These are phyloP conservation scores for Plebejus melissa DNA, from an alignment of 2,888 invertebrate genomes.

Conservation along the genomic window DNA sequence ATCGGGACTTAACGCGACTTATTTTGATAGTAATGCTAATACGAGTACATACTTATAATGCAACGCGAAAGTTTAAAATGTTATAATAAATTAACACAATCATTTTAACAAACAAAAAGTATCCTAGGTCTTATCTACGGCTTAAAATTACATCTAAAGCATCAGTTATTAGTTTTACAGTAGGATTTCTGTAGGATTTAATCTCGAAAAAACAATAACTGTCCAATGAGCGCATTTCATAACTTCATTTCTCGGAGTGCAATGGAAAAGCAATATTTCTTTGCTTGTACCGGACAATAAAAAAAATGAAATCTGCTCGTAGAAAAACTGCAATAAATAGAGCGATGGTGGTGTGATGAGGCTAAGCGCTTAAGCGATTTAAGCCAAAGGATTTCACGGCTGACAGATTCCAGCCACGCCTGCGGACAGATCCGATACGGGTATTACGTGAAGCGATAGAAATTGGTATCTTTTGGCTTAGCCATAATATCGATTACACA, in stretches of 20 bases:
- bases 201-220: no score
- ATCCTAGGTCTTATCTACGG: no score
- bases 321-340: constrained; percentile 52
- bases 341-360: constrained; percentile 53
- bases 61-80: no score
- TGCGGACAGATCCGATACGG: constrained; percentile 54
- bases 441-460: constrained; percentile 23
- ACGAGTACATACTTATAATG: no score
- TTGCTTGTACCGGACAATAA: background rate
- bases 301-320: constrained; percentile 31
- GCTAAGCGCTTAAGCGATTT: constrained; percentile 72
- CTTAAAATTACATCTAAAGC: no score
- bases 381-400: constrained; percentile 77
- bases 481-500: no score
- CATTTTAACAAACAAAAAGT: no score
- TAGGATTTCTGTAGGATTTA: no score
- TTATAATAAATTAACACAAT: no score
- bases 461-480: constrained; percentile 25
- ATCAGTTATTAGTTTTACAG: no score
- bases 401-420: constrained; percentile 68
- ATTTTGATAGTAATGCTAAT: no score
- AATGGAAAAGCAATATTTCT: constrained; percentile 5
- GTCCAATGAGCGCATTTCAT: background rate
- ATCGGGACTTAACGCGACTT: no score
- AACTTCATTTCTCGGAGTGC: background rate